A percentile compares a stretch with the other conserved stretches of the same genome.
Evolutionary conservation across 2,797 vertebrate species (phyloP).

Genomic region (Gobio occitaniae): DNA sequence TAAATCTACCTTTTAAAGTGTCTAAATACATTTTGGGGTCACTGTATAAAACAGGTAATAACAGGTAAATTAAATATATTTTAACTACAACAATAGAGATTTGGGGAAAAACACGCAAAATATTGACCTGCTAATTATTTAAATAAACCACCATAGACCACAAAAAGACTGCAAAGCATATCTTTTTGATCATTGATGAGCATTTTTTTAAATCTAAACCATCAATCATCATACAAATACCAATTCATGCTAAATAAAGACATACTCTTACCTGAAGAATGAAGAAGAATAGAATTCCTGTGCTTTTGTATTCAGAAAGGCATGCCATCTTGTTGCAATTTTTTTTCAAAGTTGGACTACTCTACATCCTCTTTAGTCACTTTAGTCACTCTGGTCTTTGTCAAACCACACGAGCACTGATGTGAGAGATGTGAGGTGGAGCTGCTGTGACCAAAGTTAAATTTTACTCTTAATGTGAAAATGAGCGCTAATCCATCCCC

Average conservation of each 20-base stretch:
- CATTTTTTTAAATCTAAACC: background rate
- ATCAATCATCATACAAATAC: background rate
- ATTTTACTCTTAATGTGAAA: background rate
- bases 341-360: background rate
- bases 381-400: background rate
- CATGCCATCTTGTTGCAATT: constrained; percentile 5
- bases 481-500: background rate
- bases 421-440: background rate
- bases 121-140: background rate
- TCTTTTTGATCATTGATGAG: background rate
- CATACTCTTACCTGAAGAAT: constrained; percentile 15
- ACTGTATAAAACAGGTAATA: background rate
- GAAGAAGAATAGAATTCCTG: background rate
- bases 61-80: background rate
- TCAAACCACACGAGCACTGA: background rate
- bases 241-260: background rate
- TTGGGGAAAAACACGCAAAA: too few relatives aligned
- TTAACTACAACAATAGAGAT: too few relatives aligned
- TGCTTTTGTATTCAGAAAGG: background rate
- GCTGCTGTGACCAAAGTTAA: background rate
- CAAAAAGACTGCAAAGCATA: too few relatives aligned
- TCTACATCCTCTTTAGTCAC: background rate
- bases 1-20: too few relatives aligned
- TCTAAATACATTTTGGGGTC: too few relatives aligned
- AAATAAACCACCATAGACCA: background rate